phyloP scores from a whole-genome alignment of 2,113 vertebrate species.

The Neofelis nebulosa region DNA sequence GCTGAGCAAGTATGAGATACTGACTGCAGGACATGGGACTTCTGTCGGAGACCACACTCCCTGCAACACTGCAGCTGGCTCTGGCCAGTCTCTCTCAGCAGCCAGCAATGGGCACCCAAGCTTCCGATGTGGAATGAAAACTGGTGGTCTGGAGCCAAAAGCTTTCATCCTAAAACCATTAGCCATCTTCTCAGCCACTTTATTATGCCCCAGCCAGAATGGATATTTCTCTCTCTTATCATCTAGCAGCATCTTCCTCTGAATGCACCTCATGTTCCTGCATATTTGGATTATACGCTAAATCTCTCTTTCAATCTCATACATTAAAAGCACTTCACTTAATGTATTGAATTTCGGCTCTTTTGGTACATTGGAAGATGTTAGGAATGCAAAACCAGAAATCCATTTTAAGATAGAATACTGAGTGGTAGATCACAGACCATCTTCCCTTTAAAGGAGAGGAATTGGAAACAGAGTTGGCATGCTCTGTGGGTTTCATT shows the following conservation, averaged over 20 bases:
- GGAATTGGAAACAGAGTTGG: not conserved
- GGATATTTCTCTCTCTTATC: not conserved
- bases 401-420: not conserved
- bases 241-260: not conserved
- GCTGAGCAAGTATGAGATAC: not conserved
- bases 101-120: not conserved
- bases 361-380: not conserved
- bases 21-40: not conserved
- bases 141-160: not conserved
- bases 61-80: rapidly evolving
- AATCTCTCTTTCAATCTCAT: not conserved
- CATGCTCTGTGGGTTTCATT: not conserved
- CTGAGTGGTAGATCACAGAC: not conserved
- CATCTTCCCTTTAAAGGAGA: not conserved
- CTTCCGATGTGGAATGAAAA: not conserved
- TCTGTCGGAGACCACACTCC: not conserved
- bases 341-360: not conserved
- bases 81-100: not conserved
- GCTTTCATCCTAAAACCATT: not conserved
- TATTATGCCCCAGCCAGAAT: not conserved
- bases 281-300: not conserved
- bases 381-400: not conserved
- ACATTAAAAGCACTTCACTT: not conserved
- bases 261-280: not conserved
- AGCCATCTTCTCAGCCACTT: not conserved